Percentiles rank a stretch among this genome's conserved stretches.
Evolutionary conservation across 2,797 vertebrate genomes (phyloP).

Genomic region (Amblyopsis hoosieri): DNA sequence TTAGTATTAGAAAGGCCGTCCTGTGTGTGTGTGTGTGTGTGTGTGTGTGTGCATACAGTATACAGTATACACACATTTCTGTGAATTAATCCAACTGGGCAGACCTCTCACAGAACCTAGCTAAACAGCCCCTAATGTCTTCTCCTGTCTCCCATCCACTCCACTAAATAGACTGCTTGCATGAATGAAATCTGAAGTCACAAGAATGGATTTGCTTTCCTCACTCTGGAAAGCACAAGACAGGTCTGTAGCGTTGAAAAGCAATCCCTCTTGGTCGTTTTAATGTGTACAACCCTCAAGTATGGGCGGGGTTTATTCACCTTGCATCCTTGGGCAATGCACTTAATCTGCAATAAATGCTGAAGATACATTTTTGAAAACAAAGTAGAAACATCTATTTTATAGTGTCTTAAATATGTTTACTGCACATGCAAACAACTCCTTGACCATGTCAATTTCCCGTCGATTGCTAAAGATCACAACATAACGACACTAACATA

Average conservation of each 20-base stretch:
- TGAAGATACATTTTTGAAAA: no score
- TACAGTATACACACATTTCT: slow-evolving; percentile 14
- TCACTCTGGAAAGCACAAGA: slow-evolving; percentile 11
- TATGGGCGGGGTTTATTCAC: no score
- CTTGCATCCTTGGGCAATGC: no score
- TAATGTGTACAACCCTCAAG: not conserved
- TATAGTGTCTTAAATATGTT: no score
- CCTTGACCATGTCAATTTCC: no score
- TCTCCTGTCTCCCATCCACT: slow-evolving; percentile 16
- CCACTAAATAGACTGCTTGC: slow-evolving; percentile 32
- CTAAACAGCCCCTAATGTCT: slow-evolving; percentile 52
- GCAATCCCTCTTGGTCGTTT: not conserved
- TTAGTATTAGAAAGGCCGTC: slow-evolving; percentile 56
- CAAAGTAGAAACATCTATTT: no score
- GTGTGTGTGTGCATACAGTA: slow-evolving; percentile 41
- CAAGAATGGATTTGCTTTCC: slow-evolving; percentile 24
- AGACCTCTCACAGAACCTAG: slow-evolving; percentile 33
- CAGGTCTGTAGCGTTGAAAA: slow-evolving; percentile 15
- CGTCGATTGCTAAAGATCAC: no score
- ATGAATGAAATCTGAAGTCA: slow-evolving; percentile 44
- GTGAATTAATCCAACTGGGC: slow-evolving; percentile 56
- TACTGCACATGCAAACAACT: no score
- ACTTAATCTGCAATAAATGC: no score
- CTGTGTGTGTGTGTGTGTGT: slow-evolving; percentile 35
- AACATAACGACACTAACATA: no score